A percentile compares a stretch with the other conserved stretches of the same genome.
Conservation (phyloP, 2,888 invertebrate species). For the Thecocarcelia acutangulata region DNA sequence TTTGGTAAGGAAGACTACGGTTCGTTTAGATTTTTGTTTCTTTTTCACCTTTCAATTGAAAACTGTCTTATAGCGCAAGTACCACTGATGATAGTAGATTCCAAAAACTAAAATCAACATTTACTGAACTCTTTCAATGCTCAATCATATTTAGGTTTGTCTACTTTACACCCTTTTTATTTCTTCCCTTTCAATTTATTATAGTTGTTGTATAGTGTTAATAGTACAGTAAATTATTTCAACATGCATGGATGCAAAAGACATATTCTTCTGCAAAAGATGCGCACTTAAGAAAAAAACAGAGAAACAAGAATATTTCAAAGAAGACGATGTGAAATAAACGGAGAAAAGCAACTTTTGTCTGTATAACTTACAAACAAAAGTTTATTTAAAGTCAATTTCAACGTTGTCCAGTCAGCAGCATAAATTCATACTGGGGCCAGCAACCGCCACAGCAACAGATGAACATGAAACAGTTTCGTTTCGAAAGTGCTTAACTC, state of each 20-base stretch:
- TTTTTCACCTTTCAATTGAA: too few species aligned
- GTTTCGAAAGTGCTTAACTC: constrained; percentile 63
- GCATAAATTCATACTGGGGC: constrained; percentile 5
- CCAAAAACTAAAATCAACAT: not conserved
- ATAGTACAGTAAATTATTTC: constrained; percentile 68
- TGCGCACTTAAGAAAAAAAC: not conserved
- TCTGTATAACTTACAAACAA: constrained; percentile 53
- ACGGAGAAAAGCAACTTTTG: constrained; percentile 26
- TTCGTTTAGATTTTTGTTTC: too few species aligned
- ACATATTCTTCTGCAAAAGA: constrained; percentile 16
- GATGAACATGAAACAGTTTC: constrained; percentile 37
- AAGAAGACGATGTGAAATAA: constrained; percentile 21
- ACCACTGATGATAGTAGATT: too few species aligned
- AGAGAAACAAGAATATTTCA: constrained; percentile 7
- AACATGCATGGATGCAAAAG: constrained; percentile 49
- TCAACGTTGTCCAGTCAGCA: constrained; percentile 25
- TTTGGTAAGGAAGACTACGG: too few species aligned
- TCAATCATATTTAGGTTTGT: not conserved
- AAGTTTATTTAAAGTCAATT: constrained; percentile 51
- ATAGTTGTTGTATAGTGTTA: constrained; percentile 56
- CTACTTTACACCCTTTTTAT: constrained; percentile 52
- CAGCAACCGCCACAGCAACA: constrained; percentile 20
- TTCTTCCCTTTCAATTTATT: constrained; percentile 64
- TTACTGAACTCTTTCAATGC: not conserved
- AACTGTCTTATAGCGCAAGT: too few species aligned